Conservation (phyloP, 2,113 vertebrate species). For the Nothobranchius kuhntae region DNA sequence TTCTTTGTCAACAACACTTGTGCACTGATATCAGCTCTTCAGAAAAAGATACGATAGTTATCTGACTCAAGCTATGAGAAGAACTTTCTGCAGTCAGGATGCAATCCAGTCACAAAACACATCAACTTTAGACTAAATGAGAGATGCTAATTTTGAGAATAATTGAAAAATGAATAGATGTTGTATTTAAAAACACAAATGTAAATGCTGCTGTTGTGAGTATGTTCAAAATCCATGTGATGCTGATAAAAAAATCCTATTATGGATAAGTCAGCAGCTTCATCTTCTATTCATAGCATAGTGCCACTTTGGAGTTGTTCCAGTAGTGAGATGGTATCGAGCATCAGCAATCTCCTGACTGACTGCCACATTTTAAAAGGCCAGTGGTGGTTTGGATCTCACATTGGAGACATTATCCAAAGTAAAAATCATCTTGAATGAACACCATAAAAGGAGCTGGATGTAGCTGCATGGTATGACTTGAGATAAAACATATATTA, state of each 20-base stretch:
- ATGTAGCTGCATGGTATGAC: too few relatives aligned
- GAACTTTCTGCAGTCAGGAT: constrained; percentile 8
- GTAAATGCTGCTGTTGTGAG: too few relatives aligned
- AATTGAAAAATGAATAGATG: neutral
- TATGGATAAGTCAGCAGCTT: neutral
- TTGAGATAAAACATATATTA: neutral
- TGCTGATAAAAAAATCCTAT: neutral
- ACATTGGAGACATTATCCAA: neutral
- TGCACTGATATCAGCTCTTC: constrained; percentile 7
- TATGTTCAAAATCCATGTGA: neutral
- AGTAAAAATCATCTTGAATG: neutral
- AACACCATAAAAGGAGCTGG: neutral
- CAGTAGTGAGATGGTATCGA: neutral
- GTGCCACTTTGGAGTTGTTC: neutral
- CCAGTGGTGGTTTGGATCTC: neutral
- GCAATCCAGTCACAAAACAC: constrained; percentile 1
- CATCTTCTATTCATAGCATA: neutral
- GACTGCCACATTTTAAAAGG: neutral
- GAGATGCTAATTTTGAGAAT: neutral
- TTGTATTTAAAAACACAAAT: too few relatives aligned
- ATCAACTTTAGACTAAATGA: constrained; percentile 3
- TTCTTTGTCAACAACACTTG: constrained; percentile 28
- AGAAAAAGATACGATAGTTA: constrained; percentile 29
- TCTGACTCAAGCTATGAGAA: constrained; percentile 27
- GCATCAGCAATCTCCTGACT: constrained; percentile 1